Evolutionary conservation across 2,797 vertebrate genomes (phyloP).

Genomic region (Cynodonichthys magdalenae): DNA sequence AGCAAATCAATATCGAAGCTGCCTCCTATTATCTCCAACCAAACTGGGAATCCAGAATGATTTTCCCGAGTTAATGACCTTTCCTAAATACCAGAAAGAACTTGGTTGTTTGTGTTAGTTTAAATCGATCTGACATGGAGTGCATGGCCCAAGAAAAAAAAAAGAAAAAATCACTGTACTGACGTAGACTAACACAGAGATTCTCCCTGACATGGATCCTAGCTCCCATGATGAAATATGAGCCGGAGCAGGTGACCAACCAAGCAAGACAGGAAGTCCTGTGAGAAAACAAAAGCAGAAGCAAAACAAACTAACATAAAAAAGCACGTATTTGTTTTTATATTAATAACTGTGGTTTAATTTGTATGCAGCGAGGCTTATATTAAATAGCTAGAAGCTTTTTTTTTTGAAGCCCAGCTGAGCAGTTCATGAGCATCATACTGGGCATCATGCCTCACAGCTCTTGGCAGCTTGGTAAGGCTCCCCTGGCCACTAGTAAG

Average conservation of each 20-base stretch:
- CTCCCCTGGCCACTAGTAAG: slow-evolving; percentile 48
- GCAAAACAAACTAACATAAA: slow-evolving; percentile 21
- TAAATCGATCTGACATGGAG: slow-evolving; percentile 58
- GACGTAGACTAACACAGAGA: slow-evolving; percentile 48
- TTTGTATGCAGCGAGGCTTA: slow-evolving; percentile 37
- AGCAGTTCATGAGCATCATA: slow-evolving; percentile 56
- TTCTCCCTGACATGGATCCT: slow-evolving; percentile 41
- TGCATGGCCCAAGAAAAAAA: slow-evolving; percentile 25
- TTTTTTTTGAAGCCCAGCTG: slow-evolving; percentile 65
- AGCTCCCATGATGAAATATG: slow-evolving; percentile 31
- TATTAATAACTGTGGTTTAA: slow-evolving; percentile 37
- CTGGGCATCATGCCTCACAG: slow-evolving; percentile 60
- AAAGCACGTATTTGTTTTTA: slow-evolving; percentile 3
- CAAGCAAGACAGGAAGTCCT: slow-evolving; percentile 33
- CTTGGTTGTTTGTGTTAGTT: slow-evolving; percentile 56
- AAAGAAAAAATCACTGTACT: slow-evolving; percentile 35
- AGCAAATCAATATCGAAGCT: slow-evolving; percentile 72
- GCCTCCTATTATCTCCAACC: slow-evolving; percentile 64
- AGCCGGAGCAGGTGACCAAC: slow-evolving; percentile 24
- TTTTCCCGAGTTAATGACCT: slow-evolving; percentile 67
- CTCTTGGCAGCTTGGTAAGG: slow-evolving; percentile 53
- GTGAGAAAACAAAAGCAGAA: slow-evolving; percentile 1
- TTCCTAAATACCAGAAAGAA: slow-evolving; percentile 59
- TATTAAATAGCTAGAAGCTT: slow-evolving; percentile 47
- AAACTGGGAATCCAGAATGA: slow-evolving; percentile 58